Evolutionary conservation across 2,113 vertebrate species (phyloP).

Genomic region (Saiga tatarica): DNA sequence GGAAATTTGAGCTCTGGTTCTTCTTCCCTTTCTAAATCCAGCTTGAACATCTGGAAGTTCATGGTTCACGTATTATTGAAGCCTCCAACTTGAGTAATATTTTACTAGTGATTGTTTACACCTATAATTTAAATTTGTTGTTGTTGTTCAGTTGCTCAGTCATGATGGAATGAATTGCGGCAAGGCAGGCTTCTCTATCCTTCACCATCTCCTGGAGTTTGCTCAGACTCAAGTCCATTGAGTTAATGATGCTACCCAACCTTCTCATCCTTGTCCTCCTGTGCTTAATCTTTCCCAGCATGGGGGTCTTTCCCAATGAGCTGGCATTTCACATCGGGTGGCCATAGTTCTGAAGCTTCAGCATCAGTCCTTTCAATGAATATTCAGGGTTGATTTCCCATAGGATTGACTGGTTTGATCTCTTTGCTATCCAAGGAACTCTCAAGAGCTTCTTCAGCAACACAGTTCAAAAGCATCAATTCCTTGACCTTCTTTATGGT

Average conservation of each 20-base stretch:
- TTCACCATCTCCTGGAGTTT: background rate
- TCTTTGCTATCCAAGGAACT: background rate
- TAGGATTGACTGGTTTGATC: background rate
- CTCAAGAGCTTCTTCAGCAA: background rate
- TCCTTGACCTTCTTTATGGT: background rate
- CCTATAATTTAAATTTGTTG: background rate
- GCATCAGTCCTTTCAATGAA: background rate
- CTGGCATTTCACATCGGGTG: background rate
- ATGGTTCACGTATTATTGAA: rapidly evolving
- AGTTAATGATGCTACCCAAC: background rate
- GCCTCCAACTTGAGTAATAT: background rate
- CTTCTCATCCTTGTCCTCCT: background rate
- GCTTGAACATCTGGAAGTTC: background rate
- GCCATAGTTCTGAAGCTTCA: background rate
- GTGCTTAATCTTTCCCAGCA: background rate
- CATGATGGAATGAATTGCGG: background rate
- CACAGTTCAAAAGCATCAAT: background rate
- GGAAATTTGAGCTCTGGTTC: background rate
- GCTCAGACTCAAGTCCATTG: background rate
- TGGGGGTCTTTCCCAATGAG: background rate
- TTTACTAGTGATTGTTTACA: background rate
- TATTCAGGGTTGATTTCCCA: background rate
- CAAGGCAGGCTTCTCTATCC: background rate
- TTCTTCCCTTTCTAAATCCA: background rate
- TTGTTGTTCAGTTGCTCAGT: background rate